phyloP scores from a whole-genome alignment of 2,888 invertebrate genomes.

The Ceramica pisi region DNA sequence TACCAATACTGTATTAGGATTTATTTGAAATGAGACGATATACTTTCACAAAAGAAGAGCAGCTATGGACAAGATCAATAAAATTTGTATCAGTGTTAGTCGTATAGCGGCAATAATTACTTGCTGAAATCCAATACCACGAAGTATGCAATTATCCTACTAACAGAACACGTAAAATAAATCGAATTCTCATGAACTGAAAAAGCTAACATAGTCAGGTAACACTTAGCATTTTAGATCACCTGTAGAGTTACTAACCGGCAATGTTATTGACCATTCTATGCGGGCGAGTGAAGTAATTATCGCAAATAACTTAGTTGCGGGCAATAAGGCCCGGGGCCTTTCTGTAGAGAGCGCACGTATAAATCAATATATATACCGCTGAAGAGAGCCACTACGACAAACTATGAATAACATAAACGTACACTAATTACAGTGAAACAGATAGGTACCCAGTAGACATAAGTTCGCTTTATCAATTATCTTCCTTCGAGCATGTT shows the following conservation, averaged over 20 bases:
- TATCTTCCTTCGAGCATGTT: conserved; percentile 69
- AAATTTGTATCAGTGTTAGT: conserved; percentile 15
- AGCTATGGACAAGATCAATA: neutral
- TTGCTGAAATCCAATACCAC: conserved; percentile 26
- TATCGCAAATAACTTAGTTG: conserved; percentile 83
- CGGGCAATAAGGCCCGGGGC: conserved; percentile 71
- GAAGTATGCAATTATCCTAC: conserved; percentile 26
- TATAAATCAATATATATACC: conserved; percentile 84
- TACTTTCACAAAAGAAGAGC: conserved; percentile 14
- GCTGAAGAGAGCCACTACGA: conserved; percentile 72
- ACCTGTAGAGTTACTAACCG: conserved; percentile 51
- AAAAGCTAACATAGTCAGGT: conserved; percentile 25
- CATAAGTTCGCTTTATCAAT: conserved; percentile 77
- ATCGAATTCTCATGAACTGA: conserved; percentile 12
- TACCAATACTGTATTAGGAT: conserved; percentile 19
- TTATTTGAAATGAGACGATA: conserved; percentile 10
- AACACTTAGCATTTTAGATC: conserved; percentile 59
- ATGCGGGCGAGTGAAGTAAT: conserved; percentile 76
- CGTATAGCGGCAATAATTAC: conserved; percentile 14
- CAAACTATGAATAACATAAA: conserved; percentile 77
- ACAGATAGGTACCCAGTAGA: conserved; percentile 78
- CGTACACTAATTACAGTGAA: conserved; percentile 79
- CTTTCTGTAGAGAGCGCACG: conserved; percentile 72
- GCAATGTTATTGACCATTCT: conserved; percentile 71
- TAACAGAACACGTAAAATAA: conserved; percentile 11